Base-by-base conservation (phyloP, 2,113 vertebrate genomes). In the Apeltes quadracus region DNA sequence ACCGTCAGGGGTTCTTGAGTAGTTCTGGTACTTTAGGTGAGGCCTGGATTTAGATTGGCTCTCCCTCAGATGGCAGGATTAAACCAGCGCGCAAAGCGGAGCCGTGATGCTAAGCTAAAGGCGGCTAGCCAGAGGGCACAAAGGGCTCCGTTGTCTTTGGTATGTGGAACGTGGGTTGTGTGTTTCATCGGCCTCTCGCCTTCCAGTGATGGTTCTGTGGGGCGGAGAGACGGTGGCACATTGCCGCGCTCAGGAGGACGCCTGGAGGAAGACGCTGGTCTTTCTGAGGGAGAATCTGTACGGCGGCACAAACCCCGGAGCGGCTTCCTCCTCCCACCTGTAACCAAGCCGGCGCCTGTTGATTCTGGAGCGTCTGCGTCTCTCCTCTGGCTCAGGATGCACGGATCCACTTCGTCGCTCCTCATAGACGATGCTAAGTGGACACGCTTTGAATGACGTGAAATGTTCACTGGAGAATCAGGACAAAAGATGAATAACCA, bases 231-330 rank as follows among this genome's bases (percentile, higher is more conserved):
- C 48, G 0, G 56, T 20, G 55, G 74, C 64, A 2, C 93, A 93
- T 67, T 41, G 79, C 53, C 59, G 5, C 0, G 93, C 91, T 62
- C 91, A 93, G 83, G 93, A 94, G 38, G 90, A 93, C 48, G 75
- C 92, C 79, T 94, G 93, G 93, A 84, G 69, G 75, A 93, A 91
- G 85, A 88, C 48, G 12, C 69, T 92, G 79, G 63, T 25, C n/a
- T 94, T 93, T 69, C 88, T 93, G 53, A 75, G 75, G 50, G 63
- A 90, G 46, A 78, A 92, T 62, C 85, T 94, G 32, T 92, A 88
- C 25, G 11, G 25, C 9, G 5, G 10, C 14, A 29, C 9, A 27
- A 51, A 48, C n/a, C n/a, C 48, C 6, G 22, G 8, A 3, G n/a
- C 5, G 1, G 8, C 34, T 22, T 7, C 5, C 9, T 18, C 5